These are phyloP conservation scores for Drosophila seclusa DNA, from an alignment of 2,888 invertebrate genomes.

Conservation along the genomic window DNA sequence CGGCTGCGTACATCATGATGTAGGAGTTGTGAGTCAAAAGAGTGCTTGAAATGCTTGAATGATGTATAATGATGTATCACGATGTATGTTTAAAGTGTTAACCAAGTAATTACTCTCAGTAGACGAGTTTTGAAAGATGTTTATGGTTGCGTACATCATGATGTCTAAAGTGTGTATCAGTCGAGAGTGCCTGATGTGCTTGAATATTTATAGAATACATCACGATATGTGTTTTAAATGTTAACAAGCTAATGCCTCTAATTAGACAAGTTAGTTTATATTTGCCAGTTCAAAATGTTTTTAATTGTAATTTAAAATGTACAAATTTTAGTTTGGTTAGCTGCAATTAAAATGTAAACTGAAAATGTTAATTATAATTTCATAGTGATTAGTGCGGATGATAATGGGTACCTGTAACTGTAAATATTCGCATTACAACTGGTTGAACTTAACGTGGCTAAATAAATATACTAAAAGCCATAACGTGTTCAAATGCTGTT, in stretches of 20 bases:
- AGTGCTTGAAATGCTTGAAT: background rate
- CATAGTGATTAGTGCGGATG: constrained; percentile 17
- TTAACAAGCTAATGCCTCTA: background rate
- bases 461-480: constrained; percentile 32
- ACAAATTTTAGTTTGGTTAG: constrained; percentile 17
- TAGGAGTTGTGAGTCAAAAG: no score
- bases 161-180: background rate
- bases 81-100: background rate
- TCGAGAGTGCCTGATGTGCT: no score
- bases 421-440: background rate
- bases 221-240: background rate
- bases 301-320: constrained; percentile 1
- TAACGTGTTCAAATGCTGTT: constrained; percentile 28
- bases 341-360: constrained; percentile 27
- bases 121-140: background rate
- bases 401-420: constrained; percentile 18
- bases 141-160: background rate
- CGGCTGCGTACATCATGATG: background rate
- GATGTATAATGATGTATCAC: background rate
- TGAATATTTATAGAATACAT: background rate
- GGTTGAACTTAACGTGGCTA: background rate
- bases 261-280: background rate
- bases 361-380: constrained; percentile 19
- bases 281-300: background rate
- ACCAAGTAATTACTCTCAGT: background rate